phyloP scores from a whole-genome alignment of 1,140 invertebrate genomes.

The Drosophila triauraria region DNA sequence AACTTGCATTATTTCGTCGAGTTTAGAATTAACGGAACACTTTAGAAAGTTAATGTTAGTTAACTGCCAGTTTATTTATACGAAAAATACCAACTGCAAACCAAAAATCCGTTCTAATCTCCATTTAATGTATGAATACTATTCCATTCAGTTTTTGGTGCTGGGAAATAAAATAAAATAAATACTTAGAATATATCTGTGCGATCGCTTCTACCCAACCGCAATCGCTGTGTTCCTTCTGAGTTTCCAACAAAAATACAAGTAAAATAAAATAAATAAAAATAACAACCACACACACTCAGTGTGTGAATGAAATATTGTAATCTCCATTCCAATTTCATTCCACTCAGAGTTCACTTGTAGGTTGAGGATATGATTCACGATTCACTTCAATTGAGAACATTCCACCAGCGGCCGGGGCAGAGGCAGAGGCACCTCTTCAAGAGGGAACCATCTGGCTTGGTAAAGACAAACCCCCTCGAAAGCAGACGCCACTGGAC shows the following conservation, averaged over 20 bases:
- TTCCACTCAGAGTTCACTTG: constrained; percentile 71
- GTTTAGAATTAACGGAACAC: too few species aligned
- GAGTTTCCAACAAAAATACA: neutral
- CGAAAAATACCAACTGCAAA: too few species aligned
- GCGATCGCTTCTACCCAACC: neutral
- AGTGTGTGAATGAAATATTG: constrained; percentile 45
- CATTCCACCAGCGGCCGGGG: constrained; percentile 39
- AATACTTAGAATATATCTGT: neutral
- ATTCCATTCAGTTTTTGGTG: neutral
- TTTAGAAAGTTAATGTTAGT: too few species aligned
- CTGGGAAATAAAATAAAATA: too few species aligned
- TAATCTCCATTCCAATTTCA: constrained; percentile 70
- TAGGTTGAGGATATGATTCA: constrained; percentile 82
- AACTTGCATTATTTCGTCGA: too few species aligned
- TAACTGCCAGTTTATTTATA: too few species aligned
- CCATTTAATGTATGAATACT: too few species aligned
- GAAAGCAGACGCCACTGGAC: neutral
- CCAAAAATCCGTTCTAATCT: too few species aligned
- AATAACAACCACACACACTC: neutral
- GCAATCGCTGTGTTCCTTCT: neutral
- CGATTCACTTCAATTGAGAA: constrained; percentile 78
- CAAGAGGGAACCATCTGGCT: neutral
- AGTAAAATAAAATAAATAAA: constrained; percentile 5
- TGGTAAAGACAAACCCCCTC: neutral
- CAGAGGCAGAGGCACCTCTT: neutral